Evolutionary conservation across 1,140 invertebrate species (phyloP), one percentile per base, ranked within the genome.

Genomic region (Ptiloglossa arizonensis): DNA sequence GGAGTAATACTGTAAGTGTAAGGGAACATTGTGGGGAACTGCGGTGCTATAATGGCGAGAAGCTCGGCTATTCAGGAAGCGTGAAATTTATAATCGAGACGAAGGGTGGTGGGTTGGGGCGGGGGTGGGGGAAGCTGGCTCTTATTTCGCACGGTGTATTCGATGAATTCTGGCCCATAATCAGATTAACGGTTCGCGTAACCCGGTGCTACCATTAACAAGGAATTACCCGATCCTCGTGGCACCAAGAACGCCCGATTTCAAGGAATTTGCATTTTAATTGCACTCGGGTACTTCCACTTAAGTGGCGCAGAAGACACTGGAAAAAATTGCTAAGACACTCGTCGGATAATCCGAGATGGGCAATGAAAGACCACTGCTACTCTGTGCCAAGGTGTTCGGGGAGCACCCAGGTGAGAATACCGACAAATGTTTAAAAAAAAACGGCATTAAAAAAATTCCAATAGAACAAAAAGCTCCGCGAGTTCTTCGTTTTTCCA

Each of bases 151-250:
- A 46, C 38, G 48, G 35, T 66, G 41, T 67, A 79, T 68, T 44
- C 22, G 29, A 56, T 15, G 24, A 57, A 73, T 67, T 41, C 44
- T 15, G 15, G 13, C 15, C 17, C 19, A 64, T 79, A 74, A 68
- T 79, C 60, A 56, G 77, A 56, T 74, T 81, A 81, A 81, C 63
- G 77, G 79, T 73, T 9, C 29, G 29, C 57, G 44, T 44, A 56
- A 50, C 19, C 22, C 24, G 27, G 22, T 24, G 32, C 64, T 68
- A 50, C n/a, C 35, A 19, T 44, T 63, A 74, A 60, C 52, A 73
- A 41, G 44, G 22, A 50, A 52, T 41, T 50, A 50, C 44, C 38
- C 15, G 70, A 63, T 52, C 41, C 70, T 48, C 9, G n/a, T 8
- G 9, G 24, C n/a, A 15, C 9, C n/a, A 52, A 38, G 44, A 9